Evolutionary conservation across 2,113 vertebrate species (phyloP).

Genomic region (Etheostoma spectabile): DNA sequence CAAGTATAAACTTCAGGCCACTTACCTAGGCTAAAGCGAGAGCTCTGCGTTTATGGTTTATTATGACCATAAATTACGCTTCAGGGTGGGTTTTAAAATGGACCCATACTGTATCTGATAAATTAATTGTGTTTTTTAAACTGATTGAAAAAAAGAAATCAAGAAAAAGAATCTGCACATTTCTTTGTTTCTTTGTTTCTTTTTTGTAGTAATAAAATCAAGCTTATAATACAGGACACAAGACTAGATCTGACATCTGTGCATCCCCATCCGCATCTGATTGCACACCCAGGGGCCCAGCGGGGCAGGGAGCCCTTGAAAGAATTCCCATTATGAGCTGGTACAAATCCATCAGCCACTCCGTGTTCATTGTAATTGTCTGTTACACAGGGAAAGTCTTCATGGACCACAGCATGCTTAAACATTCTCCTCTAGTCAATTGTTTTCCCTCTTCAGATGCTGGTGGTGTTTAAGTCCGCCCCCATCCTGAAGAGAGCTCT

Average conservation of each 20-base stretch:
- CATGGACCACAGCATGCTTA: neutral
- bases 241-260: neutral
- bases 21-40: no score
- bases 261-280: slow-evolving; percentile 13
- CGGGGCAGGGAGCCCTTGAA: neutral
- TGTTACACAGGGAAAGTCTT: neutral
- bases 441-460: slow-evolving; percentile 84
- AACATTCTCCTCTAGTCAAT: neutral
- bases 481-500: slow-evolving; percentile 96
- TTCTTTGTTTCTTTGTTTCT: no score
- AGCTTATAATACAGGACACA: neutral
- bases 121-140: no score
- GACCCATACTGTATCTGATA: no score
- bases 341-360: neutral
- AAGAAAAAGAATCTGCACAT: neutral
- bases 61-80: no score
- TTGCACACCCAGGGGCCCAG: neutral
- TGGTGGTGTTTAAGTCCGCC: slow-evolving; percentile 98
- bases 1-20: no score
- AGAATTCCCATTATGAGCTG: neutral
- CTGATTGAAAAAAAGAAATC: neutral
- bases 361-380: neutral
- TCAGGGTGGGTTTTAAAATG: no score
- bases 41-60: no score
- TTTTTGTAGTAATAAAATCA: neutral